These are phyloP conservation scores for Oceanodroma leucorhoa DNA, from an alignment of 2,797 vertebrate species.

Conservation along the genomic window DNA sequence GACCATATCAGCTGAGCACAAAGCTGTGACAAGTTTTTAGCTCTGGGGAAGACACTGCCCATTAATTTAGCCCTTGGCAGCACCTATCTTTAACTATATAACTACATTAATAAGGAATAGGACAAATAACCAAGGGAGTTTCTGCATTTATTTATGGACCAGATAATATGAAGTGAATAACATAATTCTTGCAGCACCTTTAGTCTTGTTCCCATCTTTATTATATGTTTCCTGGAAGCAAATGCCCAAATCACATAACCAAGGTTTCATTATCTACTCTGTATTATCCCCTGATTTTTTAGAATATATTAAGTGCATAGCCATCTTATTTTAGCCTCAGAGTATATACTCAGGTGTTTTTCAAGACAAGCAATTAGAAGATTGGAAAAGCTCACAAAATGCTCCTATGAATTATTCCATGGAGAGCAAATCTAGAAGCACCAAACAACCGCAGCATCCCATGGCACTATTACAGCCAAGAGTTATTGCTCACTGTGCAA, in stretches of 20 bases:
- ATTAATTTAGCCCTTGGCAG: neutral
- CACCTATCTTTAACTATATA: neutral
- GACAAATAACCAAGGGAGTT: neutral
- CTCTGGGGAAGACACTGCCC: neutral
- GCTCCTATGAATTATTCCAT: constrained; percentile 68
- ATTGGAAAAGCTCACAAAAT: constrained; percentile 77
- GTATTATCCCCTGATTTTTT: constrained; percentile 51
- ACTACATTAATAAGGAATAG: neutral
- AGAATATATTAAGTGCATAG: constrained; percentile 76
- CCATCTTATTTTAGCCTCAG: constrained; percentile 74
- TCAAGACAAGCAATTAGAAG: constrained; percentile 84
- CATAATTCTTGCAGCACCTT: constrained; percentile 24
- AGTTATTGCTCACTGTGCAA: constrained; percentile 63
- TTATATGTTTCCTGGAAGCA: neutral
- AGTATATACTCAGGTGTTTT: constrained; percentile 71
- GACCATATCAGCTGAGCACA: neutral
- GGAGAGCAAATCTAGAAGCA: constrained; percentile 69
- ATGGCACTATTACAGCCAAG: constrained; percentile 39
- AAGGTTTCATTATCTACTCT: constrained; percentile 71
- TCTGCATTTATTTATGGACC: neutral
- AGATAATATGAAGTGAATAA: neutral
- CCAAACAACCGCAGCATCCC: constrained; percentile 69
- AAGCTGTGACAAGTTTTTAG: neutral
- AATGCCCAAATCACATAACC: constrained; percentile 44
- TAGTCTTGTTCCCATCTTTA: constrained; percentile 56